These are phyloP conservation scores for Eulithis testata DNA, from an alignment of 2,888 invertebrate genomes.

Conservation along the genomic window DNA sequence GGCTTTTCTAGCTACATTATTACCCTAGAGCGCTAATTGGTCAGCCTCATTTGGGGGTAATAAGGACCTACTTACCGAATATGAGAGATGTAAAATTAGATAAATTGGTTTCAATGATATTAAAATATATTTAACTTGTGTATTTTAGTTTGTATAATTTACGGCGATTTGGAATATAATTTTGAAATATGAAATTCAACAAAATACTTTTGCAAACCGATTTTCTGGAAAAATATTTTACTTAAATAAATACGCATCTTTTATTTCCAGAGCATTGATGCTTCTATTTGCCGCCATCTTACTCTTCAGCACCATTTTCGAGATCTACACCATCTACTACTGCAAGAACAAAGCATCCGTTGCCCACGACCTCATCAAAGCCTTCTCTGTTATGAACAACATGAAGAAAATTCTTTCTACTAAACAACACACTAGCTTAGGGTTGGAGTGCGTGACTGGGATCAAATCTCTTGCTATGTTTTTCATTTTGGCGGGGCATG, in stretches of 20 bases:
- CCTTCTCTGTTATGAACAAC: conserved; percentile 86
- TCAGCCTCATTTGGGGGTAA: no score
- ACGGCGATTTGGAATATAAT: background rate
- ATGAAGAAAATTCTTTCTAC: conserved; percentile 84
- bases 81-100: no score
- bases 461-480: conserved; percentile 88
- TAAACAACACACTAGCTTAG: conserved; percentile 83
- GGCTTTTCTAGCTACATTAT: no score
- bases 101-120: background rate
- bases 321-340: conserved; percentile 66
- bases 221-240: background rate
- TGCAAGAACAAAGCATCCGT: conserved; percentile 60
- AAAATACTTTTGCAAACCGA: background rate
- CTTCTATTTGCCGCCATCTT: conserved; percentile 73
- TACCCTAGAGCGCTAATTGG: no score
- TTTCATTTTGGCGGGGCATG: conserved; percentile 87
- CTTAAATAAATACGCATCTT: conserved; percentile 6
- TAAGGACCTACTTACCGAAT: no score
- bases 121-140: conserved; percentile 4
- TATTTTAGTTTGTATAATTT: conserved; percentile 4
- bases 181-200: conserved; percentile 1
- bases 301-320: conserved; percentile 77
- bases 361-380: conserved; percentile 62
- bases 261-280: conserved; percentile 74
- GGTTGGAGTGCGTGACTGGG: conserved; percentile 87